Evolutionary conservation across 2,888 invertebrate genomes (phyloP), one percentile per base, ranked within the genome.

Genomic region (Eupsilia transversa): DNA sequence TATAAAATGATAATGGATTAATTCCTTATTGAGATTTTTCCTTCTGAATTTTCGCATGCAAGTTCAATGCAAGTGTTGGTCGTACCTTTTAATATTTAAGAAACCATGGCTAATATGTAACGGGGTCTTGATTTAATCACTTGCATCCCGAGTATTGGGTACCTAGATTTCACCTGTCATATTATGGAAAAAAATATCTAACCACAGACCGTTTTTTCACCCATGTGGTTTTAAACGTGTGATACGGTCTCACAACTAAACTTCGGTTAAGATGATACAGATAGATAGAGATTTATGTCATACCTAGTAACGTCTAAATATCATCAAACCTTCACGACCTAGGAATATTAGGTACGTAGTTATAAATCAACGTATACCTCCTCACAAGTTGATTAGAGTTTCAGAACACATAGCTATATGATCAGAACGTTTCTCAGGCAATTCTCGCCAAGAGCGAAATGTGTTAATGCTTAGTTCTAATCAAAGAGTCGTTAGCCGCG

Each of bases 401-500:
- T 78, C 77, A 59, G 57, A 80, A 78, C 72, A 82, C 66, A 86
- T 74, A 88, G 82, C 72, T 79, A 59, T 68, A n/a, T 1, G 85
- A 88, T 86, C 80, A 77, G 71, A 83, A 77, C 77, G 74, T 67
- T 83, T 76, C 74, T 72, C 74, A 78, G 68, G 79, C 85, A 87
- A 82, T 87, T 87, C 71, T 77, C 76, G 85, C 77, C 82, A 66
- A 80, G 86, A 89, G 89, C 88, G 85, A 88, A 90, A 91, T 89
- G 90, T 91, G 91, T 90, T 90, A 92, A 92, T 90, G 91, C 89
- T 90, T 90, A 89, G 91, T 91, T 92, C 93, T 94, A 94, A 94
- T 94, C 94, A 94, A 93, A 92, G 91, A 89, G 91, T 94, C 94
- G 90, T 94, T 94, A 94, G 94, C 89, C 88, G 88, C 89, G 90